phyloP scores from a whole-genome alignment of 2,113 vertebrate genomes.

The Barnardius zonarius region DNA sequence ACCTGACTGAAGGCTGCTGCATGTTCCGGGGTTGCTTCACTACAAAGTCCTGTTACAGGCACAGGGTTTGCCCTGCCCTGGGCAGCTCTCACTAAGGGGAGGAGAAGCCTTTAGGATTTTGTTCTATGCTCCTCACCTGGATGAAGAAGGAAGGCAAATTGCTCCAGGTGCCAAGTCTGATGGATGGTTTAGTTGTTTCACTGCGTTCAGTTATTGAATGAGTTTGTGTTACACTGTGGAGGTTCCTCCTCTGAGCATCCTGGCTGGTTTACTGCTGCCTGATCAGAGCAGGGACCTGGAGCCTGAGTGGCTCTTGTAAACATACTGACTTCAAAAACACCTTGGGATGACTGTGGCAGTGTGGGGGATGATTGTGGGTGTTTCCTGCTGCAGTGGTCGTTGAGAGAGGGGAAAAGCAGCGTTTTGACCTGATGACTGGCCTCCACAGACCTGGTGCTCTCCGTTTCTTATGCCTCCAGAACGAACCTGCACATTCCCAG shows the following conservation, averaged over 20 bases:
- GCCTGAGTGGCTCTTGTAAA: neutral
- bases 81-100: neutral
- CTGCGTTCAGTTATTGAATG: neutral
- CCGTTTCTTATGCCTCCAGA: neutral
- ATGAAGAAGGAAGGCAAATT: neutral
- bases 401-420: neutral
- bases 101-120: neutral
- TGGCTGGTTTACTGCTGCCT: neutral
- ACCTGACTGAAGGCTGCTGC: neutral
- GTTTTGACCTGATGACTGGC: neutral
- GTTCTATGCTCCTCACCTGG: neutral
- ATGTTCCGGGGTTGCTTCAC: neutral
- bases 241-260: neutral
- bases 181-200: neutral
- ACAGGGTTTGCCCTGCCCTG: neutral
- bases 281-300: neutral
- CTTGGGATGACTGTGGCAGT: neutral
- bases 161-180: no score
- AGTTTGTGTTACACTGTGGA: neutral
- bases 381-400: neutral
- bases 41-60: neutral
- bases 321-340: neutral
- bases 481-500: neutral
- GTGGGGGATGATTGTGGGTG: neutral
- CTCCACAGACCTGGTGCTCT: neutral